Base-by-base conservation (phyloP, 2,888 invertebrate genomes). In the Microctonus aethiopoides region DNA sequence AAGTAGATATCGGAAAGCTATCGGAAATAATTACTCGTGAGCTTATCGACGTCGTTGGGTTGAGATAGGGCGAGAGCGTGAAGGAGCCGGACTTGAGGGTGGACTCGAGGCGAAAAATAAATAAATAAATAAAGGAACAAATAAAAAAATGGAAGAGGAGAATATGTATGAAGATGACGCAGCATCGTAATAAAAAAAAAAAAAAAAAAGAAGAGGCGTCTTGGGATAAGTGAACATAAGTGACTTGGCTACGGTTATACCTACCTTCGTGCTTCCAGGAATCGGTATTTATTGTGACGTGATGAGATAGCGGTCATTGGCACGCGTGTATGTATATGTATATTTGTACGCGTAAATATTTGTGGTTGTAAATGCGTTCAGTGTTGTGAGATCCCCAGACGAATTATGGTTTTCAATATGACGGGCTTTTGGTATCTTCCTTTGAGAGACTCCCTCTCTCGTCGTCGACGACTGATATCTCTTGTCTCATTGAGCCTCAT, bases 201-300 rank as follows among this genome's bases (percentile, higher is more conserved):
- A 59, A 66, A 69, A 71, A 66, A 70, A 66, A 70, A 70, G 66
- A 67, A 67, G 74, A 54, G 77, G 78, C 78, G 79, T 73, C 71
- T 66, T 75, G 75, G 80, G 81, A 79, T 80, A 83, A 84, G 84
- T 86, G 82, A 84, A 82, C 80, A 81, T 81, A 83, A 82, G 82
- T 83, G 82, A 81, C 77, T 78, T 74, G 74, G 75, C 76, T 75
- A 73, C 77, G 54, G 51, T 65, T 65, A 69, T 46, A 46, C n/a
- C 13, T 16, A 46, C 69, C 69, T 57, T 51, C 32, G 56, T 56
- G 56, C 84, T 86, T 86, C 85, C 86, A 83, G 79, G 85, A 86
- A 86, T 86, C 84, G 81, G 85, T 86, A 86, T 86, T 86, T 86
- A 86, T 86, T 85, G 85, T 84, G 86, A 85, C 84, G 81, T 81